Percentiles rank a stretch among this genome's conserved stretches.
Evolutionary conservation across 2,888 invertebrate genomes (phyloP).

Genomic region (Petrophora chlorosata): DNA sequence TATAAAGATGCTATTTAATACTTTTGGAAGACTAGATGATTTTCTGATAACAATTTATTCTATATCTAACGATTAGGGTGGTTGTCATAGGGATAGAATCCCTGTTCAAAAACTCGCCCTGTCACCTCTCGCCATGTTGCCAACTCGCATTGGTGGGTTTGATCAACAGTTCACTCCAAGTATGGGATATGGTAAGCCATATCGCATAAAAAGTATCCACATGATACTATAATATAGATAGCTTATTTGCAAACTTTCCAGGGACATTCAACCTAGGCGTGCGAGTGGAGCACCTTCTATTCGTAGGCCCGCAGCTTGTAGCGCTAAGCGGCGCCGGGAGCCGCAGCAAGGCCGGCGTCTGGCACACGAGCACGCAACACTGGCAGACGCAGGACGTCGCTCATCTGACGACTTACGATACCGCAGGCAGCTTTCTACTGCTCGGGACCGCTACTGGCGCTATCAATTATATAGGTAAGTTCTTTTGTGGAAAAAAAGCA

Average conservation of each 20-base stretch:
- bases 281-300: constrained; percentile 97
- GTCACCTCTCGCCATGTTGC: too few relatives aligned
- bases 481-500: not conserved
- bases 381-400: constrained; percentile 99
- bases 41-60: too few relatives aligned
- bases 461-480: constrained; percentile 96
- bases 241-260: constrained; percentile 50
- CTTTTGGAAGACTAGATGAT: too few relatives aligned
- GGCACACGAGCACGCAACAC: constrained; percentile 99
- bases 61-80: too few relatives aligned
- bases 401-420: constrained; percentile 97
- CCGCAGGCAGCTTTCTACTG: constrained; percentile 97
- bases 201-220: not conserved
- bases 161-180: too few relatives aligned
- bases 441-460: constrained; percentile 98
- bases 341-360: constrained; percentile 95
- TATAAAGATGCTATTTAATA: too few relatives aligned
- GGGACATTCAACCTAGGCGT: constrained; percentile 96
- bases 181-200: not conserved
- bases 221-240: not conserved
- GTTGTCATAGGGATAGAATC: too few relatives aligned
- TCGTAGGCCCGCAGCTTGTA: constrained; percentile 99
- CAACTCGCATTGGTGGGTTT: too few relatives aligned
- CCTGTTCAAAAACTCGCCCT: too few relatives aligned
- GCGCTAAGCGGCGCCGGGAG: constrained; percentile 89